Evolutionary conservation across 2,113 vertebrate genomes (phyloP).

Genomic region (Galeopterus variegatus): DNA sequence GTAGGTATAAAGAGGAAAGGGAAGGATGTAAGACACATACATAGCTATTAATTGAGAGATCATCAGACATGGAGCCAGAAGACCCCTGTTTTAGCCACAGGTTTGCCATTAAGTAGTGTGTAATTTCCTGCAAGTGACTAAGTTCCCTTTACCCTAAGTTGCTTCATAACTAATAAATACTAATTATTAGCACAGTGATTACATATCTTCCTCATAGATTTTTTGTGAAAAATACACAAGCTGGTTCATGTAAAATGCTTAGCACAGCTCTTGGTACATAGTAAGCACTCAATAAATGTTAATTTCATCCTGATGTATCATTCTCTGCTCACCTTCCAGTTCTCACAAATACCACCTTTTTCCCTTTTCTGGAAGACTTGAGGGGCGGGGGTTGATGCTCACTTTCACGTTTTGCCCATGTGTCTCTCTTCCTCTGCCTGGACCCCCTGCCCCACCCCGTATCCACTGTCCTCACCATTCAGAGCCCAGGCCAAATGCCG

Average conservation of each 20-base stretch:
- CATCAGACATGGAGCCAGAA: neutral
- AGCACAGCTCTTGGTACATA: neutral
- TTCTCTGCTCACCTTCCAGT: neutral
- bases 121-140: neutral
- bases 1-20: neutral
- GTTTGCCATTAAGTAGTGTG: neutral
- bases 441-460: neutral
- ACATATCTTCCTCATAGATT: neutral
- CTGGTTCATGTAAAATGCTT: neutral
- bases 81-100: neutral
- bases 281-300: neutral
- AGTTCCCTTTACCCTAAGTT: neutral
- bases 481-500: neutral
- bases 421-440: neutral
- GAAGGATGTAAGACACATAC: neutral
- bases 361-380: neutral
- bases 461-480: neutral
- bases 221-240: neutral
- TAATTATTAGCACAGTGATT: neutral
- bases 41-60: neutral
- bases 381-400: too few relatives aligned
- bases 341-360: neutral
- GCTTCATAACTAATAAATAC: constrained; percentile 33
- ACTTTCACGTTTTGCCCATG: neutral
- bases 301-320: neutral